phyloP scores from a whole-genome alignment of 2,797 vertebrate species.

The Myotis planiceps region DNA sequence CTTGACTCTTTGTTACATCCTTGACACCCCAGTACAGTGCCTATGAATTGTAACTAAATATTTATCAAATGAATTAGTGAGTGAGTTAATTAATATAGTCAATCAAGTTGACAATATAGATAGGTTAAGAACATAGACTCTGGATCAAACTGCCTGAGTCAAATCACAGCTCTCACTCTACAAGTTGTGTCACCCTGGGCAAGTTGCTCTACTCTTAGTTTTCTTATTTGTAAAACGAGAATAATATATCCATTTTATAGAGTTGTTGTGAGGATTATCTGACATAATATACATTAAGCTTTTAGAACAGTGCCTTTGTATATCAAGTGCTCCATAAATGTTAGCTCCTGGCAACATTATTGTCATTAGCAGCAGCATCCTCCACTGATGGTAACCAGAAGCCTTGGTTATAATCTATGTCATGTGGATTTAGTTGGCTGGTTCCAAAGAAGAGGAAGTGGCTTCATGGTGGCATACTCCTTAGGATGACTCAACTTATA shows the following conservation, averaged over 20 bases:
- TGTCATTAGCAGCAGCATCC: background rate
- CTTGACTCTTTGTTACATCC: background rate
- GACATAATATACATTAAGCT: background rate
- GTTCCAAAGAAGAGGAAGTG: background rate
- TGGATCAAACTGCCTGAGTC: background rate
- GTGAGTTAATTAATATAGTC: background rate
- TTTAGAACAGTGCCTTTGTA: background rate
- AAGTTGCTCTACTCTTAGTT: background rate
- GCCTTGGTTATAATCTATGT: background rate
- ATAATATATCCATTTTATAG: background rate
- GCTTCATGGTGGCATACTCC: background rate
- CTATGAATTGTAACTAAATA: background rate
- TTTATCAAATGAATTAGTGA: background rate
- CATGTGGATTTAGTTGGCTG: background rate
- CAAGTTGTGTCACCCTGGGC: background rate
- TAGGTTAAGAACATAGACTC: background rate
- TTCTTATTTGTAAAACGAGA: background rate
- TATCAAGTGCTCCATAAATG: background rate
- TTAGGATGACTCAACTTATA: background rate
- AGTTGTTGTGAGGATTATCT: background rate
- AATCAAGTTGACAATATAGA: background rate
- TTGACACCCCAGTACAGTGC: background rate
- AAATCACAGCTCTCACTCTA: background rate
- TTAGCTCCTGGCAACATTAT: background rate
- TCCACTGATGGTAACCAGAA: background rate